phyloP scores from a whole-genome alignment of 1,140 invertebrate species.

The Latrodectus geometricus region DNA sequence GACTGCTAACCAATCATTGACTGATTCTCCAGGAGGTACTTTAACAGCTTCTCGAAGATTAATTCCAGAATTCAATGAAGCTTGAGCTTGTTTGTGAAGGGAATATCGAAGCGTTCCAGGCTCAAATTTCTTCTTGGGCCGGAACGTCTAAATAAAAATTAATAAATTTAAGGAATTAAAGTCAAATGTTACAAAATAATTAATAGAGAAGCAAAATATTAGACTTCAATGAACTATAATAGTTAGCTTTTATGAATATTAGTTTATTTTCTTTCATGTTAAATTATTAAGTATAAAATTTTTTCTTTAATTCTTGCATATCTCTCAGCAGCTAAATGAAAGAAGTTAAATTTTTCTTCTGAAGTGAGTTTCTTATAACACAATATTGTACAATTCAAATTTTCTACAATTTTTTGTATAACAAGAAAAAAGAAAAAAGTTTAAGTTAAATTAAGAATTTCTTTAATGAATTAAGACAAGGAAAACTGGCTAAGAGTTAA shows the following conservation, averaged over 20 bases:
- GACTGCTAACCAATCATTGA: conserved; percentile 96
- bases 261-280: too few species aligned
- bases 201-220: neutral
- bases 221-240: neutral
- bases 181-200: neutral
- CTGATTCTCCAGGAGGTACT: conserved; percentile 83
- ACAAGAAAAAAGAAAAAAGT: too few species aligned
- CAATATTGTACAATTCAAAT: too few species aligned
- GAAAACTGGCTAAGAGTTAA: too few species aligned
- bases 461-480: too few species aligned
- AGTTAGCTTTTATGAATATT: neutral
- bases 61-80: conserved; percentile 91
- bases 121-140: conserved; percentile 90
- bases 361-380: too few species aligned
- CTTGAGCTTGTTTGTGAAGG: conserved; percentile 89
- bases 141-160: conserved; percentile 79
- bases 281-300: too few species aligned
- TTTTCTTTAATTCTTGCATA: too few species aligned
- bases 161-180: neutral
- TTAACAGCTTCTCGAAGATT: conserved; percentile 88
- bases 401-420: too few species aligned
- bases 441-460: too few species aligned
- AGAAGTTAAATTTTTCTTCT: too few species aligned
- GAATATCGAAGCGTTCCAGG: conserved; percentile 92
- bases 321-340: too few species aligned